These are phyloP conservation scores for Nymphicus hollandicus DNA, from an alignment of 2,113 vertebrate species.

Conservation along the genomic window DNA sequence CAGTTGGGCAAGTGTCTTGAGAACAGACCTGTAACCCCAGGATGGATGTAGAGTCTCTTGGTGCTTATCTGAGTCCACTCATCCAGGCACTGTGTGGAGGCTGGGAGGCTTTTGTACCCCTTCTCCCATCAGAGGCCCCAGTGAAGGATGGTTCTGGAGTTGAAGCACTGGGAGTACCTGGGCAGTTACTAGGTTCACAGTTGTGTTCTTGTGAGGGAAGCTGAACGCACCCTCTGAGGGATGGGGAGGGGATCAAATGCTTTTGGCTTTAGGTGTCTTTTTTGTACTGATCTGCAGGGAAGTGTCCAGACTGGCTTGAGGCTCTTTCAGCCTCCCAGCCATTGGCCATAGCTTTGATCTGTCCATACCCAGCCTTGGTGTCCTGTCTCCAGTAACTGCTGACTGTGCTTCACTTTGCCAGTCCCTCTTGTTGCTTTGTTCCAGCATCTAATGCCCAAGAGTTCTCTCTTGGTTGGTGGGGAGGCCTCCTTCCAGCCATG, in stretches of 20 bases:
- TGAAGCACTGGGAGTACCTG: neutral
- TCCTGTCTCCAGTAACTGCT: neutral
- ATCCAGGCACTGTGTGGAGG: neutral
- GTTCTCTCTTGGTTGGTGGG: neutral
- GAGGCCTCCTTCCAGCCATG: neutral
- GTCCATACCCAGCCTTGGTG: neutral
- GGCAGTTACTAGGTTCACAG: neutral
- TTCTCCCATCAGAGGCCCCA: neutral
- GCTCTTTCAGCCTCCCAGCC: neutral
- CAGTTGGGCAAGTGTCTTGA: neutral
- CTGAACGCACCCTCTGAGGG: neutral
- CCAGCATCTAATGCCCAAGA: neutral
- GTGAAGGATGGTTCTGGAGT: neutral
- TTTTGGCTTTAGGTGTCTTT: neutral
- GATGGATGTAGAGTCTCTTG: neutral
- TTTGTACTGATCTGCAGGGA: neutral
- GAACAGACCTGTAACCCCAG: neutral
- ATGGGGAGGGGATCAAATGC: neutral
- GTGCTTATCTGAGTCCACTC: neutral
- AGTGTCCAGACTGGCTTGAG: neutral
- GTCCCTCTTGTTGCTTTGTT: neutral
- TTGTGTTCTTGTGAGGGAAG: neutral
- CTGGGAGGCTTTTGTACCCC: neutral
- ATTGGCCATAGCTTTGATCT: neutral
- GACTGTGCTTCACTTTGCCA: neutral